Conservation (phyloP, 2,888 invertebrate genomes). For the Dermolepida albohirtum region DNA sequence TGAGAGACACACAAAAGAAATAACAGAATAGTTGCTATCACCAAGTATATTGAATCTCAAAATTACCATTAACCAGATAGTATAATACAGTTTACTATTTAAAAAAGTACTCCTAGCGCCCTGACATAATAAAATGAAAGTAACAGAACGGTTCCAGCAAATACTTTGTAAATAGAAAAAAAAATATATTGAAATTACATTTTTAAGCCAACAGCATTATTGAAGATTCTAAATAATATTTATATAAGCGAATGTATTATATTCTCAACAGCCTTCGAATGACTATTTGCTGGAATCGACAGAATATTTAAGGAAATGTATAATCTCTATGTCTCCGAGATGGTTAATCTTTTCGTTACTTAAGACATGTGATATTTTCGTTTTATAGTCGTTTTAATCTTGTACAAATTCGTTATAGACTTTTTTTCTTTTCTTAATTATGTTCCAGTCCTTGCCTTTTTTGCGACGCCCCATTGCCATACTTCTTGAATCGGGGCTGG, state of each 20-base stretch:
- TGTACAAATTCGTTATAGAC: background rate
- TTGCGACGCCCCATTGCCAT: too few relatives aligned
- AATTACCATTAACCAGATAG: slow-evolving; percentile 14
- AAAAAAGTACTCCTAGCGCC: too few relatives aligned
- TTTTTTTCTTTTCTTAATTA: background rate
- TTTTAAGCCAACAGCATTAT: slow-evolving; percentile 7
- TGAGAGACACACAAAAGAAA: background rate
- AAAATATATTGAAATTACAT: background rate
- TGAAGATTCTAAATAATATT: slow-evolving; percentile 5
- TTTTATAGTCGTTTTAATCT: slow-evolving; percentile 6
- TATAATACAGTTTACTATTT: too few relatives aligned
- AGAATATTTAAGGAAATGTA: background rate
- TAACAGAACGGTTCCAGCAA: slow-evolving; percentile 7
- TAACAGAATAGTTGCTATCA: slow-evolving; percentile 6
- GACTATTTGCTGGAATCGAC: slow-evolving; percentile 8
- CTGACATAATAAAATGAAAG: background rate
- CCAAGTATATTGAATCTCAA: slow-evolving; percentile 30
- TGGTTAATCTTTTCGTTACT: slow-evolving; percentile 24
- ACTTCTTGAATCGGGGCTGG: too few relatives aligned
- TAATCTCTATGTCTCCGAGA: background rate
- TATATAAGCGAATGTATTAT: background rate
- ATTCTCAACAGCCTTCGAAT: background rate
- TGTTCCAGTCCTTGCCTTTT: background rate
- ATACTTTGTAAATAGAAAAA: slow-evolving; percentile 10
- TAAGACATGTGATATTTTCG: slow-evolving; percentile 32